Evolutionary conservation across 1,140 invertebrate species (phyloP).

Genomic region (Macrobrachium nipponense): DNA sequence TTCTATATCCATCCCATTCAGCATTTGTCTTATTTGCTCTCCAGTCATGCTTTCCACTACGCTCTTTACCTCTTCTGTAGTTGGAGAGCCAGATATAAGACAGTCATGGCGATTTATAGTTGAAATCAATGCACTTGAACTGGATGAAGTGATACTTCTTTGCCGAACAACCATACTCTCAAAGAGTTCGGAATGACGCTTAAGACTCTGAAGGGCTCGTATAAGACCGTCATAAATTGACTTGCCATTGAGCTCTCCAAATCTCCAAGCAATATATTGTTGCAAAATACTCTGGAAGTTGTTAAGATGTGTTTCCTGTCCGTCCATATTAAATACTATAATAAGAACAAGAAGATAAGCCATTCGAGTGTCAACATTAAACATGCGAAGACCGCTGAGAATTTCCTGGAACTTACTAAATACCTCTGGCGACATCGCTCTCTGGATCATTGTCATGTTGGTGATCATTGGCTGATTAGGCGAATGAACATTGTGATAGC

Average conservation of each 20-base stretch:
- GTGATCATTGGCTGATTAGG: conserved; percentile 54
- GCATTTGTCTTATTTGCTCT: conserved; percentile 55
- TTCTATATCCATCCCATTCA: conserved; percentile 56
- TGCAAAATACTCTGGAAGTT: conserved; percentile 30
- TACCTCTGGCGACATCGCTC: conserved; percentile 55
- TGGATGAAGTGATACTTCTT: neutral
- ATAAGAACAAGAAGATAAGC: conserved; percentile 59
- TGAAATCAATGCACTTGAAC: no score
- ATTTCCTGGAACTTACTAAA: conserved; percentile 60
- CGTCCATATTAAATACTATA: conserved; percentile 48
- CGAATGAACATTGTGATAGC: conserved; percentile 55
- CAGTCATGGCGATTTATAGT: no score
- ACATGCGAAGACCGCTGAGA: conserved; percentile 47
- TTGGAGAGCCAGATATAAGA: no score
- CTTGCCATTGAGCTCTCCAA: conserved; percentile 49
- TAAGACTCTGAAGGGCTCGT: conserved; percentile 22
- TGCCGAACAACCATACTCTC: conserved; percentile 45
- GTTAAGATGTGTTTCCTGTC: conserved; percentile 12
- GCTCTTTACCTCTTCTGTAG: conserved; percentile 34
- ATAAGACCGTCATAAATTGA: conserved; percentile 46
- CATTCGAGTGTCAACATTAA: conserved; percentile 60
- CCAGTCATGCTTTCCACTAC: conserved; percentile 39
- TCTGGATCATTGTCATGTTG: conserved; percentile 57
- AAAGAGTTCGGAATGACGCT: conserved; percentile 49
- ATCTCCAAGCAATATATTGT: conserved; percentile 60